Evolutionary conservation across 2,113 vertebrate genomes (phyloP), one percentile per base, ranked within the genome.

Genomic region (Elachura formosa): DNA sequence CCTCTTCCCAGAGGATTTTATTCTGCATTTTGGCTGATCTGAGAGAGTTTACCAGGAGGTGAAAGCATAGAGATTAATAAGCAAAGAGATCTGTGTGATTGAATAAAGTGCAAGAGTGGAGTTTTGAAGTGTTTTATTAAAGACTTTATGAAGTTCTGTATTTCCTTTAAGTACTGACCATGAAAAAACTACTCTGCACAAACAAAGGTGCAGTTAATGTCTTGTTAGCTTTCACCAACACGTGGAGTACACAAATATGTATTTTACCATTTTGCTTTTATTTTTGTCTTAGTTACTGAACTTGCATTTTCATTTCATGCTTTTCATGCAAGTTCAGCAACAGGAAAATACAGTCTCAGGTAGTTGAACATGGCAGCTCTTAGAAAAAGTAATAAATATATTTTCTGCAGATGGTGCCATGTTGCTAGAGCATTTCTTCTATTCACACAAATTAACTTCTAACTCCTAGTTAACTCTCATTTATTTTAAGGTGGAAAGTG

Each of bases 161-260:
- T 83, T 87, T 34, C 67, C 14, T 67, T 63, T 46, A 79, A 25
- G 24, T 67, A 29, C 26, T 73, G 14, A 25, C 16, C 10, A 31
- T 49, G 33, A 49, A 61, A 75, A 93, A 52, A 24, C 5, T 56
- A 18, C 48, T 12, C 46, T 90, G 74, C 26, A 12, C 26, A 75
- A 66, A 78, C 41, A 13, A 52, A 36, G 38, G 52, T 91, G 24
- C 23, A 58, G 24, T 54, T 87, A 43, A 25, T 59, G 8, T 36
- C 25, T 17, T 45, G 31, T 46, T 64, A 56, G 19, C 28, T 58
- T 73, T 38, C n/a, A 34, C 24, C 12, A 84, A 0, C 0, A 0
- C 43, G 15, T 75, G 40, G 12, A 41, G 14, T 36, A 54, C 6
- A 3, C 25, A 12, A 62, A 6, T 41, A 11, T 64, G 7, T 34